phyloP scores from a whole-genome alignment of 2,113 vertebrate species.

The Sturnus vulgaris region DNA sequence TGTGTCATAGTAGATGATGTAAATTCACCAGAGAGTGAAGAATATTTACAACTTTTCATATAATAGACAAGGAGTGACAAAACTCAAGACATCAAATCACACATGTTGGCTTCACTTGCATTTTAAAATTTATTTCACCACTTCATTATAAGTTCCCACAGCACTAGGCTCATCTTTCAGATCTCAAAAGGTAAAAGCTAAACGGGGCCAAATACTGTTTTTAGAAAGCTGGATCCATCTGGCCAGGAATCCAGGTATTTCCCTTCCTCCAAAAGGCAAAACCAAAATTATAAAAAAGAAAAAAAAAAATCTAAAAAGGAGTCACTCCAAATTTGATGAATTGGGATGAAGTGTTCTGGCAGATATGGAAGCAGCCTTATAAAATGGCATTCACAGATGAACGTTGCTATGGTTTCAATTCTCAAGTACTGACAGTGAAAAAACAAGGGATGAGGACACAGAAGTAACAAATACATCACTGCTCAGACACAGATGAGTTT shows the following conservation, averaged over 20 bases:
- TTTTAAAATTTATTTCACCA: background rate
- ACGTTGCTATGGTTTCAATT: constrained; percentile 60
- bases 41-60: background rate
- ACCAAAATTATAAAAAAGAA: background rate
- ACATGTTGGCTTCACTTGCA: background rate
- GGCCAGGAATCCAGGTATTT: background rate
- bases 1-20: background rate
- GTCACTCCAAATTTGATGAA: background rate
- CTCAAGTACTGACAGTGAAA: constrained; percentile 45
- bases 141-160: background rate
- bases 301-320: background rate
- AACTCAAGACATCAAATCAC: background rate
- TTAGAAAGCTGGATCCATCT: background rate
- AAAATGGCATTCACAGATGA: constrained; percentile 41
- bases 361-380: constrained; percentile 26
- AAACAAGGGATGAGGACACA: constrained; percentile 18
- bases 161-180: background rate
- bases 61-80: background rate
- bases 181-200: background rate
- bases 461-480: constrained; percentile 38
- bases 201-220: background rate
- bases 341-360: constrained; percentile 13
- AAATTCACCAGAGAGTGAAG: background rate
- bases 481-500: background rate
- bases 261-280: background rate